A percentile compares a stretch with the other conserved stretches of the same genome.
Evolutionary conservation across 2,113 vertebrate genomes (phyloP).

Genomic region (Solea solea): DNA sequence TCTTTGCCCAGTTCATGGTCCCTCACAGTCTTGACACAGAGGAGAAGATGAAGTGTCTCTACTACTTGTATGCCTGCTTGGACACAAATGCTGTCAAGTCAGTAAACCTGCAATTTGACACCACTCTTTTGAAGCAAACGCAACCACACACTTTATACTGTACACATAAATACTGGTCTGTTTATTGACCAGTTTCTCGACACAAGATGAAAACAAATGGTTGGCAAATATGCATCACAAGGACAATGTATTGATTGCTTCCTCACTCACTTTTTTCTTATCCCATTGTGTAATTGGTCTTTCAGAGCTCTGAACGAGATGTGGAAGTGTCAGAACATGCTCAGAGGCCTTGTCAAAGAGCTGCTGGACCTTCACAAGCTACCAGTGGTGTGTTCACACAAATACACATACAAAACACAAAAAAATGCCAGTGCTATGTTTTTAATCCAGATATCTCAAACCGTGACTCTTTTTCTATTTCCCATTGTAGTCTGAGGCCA

Average conservation of each 20-base stretch:
- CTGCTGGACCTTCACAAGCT: conserved; percentile 97
- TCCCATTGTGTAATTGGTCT: conserved; percentile 10
- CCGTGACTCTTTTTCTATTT: conserved; percentile 11
- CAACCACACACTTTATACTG: not conserved
- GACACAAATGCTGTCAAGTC: conserved; percentile 99
- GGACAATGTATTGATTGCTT: not conserved
- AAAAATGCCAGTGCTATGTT: not conserved
- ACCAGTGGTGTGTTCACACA: conserved; percentile 83
- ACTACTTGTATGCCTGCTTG: conserved; percentile 98
- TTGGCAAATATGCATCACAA: not conserved
- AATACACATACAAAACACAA: not conserved
- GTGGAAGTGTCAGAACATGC: conserved; percentile 99
- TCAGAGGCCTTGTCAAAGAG: conserved; percentile 94
- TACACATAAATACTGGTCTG: not conserved
- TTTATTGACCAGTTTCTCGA: not conserved
- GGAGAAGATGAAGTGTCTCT: conserved; percentile 99
- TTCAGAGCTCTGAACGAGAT: conserved; percentile 96
- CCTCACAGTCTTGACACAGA: conserved; percentile 98
- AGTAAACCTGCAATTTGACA: conserved; percentile 70
- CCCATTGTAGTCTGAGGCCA: conserved; percentile 89
- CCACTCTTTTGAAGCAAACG: not conserved
- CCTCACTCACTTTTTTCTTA: not conserved
- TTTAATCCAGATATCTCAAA: not conserved
- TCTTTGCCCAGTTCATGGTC: conserved; percentile 98
- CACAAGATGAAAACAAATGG: not conserved